Base-by-base conservation (phyloP, 2,797 vertebrate species). In the Apodemus agrarius region DNA sequence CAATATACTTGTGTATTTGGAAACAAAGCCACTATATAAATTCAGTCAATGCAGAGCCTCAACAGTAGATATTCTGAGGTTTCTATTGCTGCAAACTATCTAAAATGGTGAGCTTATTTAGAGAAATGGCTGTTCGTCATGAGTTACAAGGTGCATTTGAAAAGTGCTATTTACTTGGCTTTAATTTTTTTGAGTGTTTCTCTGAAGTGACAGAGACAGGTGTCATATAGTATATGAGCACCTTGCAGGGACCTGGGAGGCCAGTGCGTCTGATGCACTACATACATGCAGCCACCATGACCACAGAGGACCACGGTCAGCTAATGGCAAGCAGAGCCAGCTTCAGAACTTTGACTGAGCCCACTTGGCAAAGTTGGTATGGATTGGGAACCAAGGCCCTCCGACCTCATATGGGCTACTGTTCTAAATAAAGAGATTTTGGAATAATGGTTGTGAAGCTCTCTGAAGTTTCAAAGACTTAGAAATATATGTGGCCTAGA, bases 381-480 rank as follows among this genome's bases (percentile, higher is more conserved):
- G 0, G 0, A 26, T 4, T 8, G 21, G 7, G 19, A 22, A 83
- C 29, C 52, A 54, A 57, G 19, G 34, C 24, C 19, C 52, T 7
- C 57, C 40, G 40, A 17, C 16, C 26, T 49, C 34, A 34, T n/a
- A 1, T 19, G 52, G n/a, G 13, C 34, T 34, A 34, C 89, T 89
- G 17, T 79, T 78, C 67, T 65, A 80, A 86, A 78, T 6, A 16
- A 91, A 89, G 83, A 80, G 17, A 17, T 24, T 22, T 69, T 40
- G 22, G 12, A 65, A 43, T 46, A 69, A 85, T 69, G 80, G 86
- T 11, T 29, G 3, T 84, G 54, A 96, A 89, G 80, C 59, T 69
- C 59, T 91, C 86, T 81, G 72, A 97, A 94, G 91, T 85, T 95
- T 59, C 69, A 85, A 69, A 78, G 92, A 81, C 19, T 89, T 72